These are phyloP conservation scores for Chaunax sp. DNA, from an alignment of 2,797 vertebrate species.

Conservation along the genomic window DNA sequence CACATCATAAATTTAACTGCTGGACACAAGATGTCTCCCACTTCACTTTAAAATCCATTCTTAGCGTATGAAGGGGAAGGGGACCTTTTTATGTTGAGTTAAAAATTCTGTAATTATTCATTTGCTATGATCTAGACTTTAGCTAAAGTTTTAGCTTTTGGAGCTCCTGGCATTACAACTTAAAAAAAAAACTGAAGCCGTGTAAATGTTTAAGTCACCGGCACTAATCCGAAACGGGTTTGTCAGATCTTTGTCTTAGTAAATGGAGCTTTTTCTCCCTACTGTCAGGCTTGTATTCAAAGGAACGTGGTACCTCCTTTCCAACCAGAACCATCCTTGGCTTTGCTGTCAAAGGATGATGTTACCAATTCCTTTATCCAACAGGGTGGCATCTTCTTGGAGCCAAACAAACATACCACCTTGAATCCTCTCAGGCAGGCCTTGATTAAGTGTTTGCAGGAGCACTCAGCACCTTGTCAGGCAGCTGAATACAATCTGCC, in stretches of 20 bases:
- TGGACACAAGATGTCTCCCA: too few species aligned
- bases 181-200: neutral
- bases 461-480: conserved; percentile 61
- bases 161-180: neutral
- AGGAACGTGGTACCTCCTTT: neutral
- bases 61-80: too few species aligned
- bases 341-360: conserved; percentile 49
- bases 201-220: neutral
- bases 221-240: neutral
- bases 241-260: conserved; percentile 12
- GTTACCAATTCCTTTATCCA: conserved; percentile 61
- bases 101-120: neutral
- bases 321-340: conserved; percentile 24
- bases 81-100: neutral
- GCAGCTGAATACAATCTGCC: conserved; percentile 40
- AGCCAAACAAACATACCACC: conserved; percentile 65
- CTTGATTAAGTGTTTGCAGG: conserved; percentile 67
- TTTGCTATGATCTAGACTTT: neutral
- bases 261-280: conserved; percentile 5
- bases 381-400: conserved; percentile 56
- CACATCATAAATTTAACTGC: too few species aligned
- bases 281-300: conserved; percentile 4
- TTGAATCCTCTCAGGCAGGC: conserved; percentile 56
- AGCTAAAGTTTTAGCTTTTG: neutral
- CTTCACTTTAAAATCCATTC: too few species aligned